Conservation (phyloP, 2,797 vertebrate species). For the Onychomys torridus region DNA sequence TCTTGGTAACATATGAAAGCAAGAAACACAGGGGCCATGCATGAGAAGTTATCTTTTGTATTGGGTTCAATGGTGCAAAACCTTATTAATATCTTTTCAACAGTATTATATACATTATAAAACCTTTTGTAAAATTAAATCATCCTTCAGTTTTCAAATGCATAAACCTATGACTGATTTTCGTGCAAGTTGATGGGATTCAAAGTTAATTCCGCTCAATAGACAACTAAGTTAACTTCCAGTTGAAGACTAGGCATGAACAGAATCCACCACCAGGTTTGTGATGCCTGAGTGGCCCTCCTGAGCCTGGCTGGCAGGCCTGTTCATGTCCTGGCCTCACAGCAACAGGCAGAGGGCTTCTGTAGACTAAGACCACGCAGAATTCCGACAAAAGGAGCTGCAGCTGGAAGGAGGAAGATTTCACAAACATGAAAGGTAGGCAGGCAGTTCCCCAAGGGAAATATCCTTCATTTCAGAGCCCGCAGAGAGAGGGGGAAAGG, state of each 20-base stretch:
- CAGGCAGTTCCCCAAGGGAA: constrained; percentile 51
- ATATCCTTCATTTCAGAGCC: constrained; percentile 60
- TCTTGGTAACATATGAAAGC: constrained; percentile 27
- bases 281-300: not conserved
- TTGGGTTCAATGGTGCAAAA: constrained; percentile 63
- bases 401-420: constrained; percentile 29
- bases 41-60: constrained; percentile 38
- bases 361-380: not conserved
- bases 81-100: constrained; percentile 49
- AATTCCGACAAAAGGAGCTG: constrained; percentile 32
- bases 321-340: not conserved
- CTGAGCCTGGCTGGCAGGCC: not conserved
- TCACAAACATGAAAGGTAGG: not conserved
- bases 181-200: constrained; percentile 52
- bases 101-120: not conserved
- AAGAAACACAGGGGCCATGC: constrained; percentile 1
- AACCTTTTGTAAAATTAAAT: constrained; percentile 46
- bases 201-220: constrained; percentile 40
- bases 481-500: not conserved
- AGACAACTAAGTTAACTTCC: not conserved
- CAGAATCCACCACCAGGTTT: not conserved
- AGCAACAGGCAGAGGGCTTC: not conserved
- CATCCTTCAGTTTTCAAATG: constrained; percentile 53
- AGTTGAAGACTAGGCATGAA: not conserved
- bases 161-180: constrained; percentile 35